Evolutionary conservation across 2,888 invertebrate species (phyloP), one percentile per base, ranked within the genome.

Genomic region (Crematogaster levior): DNA sequence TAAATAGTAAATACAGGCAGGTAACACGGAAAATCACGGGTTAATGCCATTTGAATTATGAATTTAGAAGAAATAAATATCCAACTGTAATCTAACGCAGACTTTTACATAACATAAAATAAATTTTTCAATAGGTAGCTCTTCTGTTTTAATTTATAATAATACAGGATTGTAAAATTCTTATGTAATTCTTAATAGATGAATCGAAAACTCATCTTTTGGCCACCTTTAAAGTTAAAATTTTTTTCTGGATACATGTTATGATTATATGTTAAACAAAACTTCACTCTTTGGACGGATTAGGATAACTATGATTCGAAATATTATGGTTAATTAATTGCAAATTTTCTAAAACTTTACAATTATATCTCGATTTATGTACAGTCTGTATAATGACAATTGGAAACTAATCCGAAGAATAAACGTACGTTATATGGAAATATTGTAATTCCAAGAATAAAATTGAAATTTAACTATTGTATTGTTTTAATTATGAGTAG

Each of bases 361-460:
- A 60, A 60, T 60, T 2, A 1, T n/a, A 60, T 60, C n/a, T 60
- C 9, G n/a, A 1, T 21, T 37, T 37, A 21, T 60, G 34, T 34
- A 61, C 1, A 10, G 0, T n/a, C 12, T 60, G 34, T 60, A n/a
- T 12, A 60, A 61, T 15, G 21, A 61, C 10, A 12, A 3, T 37
- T 37, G 3, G 12, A 37, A 61, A 37, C n/a, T 61, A 61, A 61
- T 61, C 6, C 12, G 2, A 61, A 21, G 6, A 61, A 61, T 37
- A 60, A 15, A 58, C 9, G 58, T 30, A 30, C 18, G 9, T n/a
- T n/a, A n/a, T n/a, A n/a, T n/a, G n/a, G n/a, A 34, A 34, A 60
- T 60, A 34, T n/a, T n/a, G n/a, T n/a, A n/a, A 61, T 61, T 37
- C 3, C 12, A 6, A 61, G 37, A 61, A 61, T 61, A 61, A 61